phyloP scores from a whole-genome alignment of 2,797 vertebrate species.

The Hozukius guyotensis region DNA sequence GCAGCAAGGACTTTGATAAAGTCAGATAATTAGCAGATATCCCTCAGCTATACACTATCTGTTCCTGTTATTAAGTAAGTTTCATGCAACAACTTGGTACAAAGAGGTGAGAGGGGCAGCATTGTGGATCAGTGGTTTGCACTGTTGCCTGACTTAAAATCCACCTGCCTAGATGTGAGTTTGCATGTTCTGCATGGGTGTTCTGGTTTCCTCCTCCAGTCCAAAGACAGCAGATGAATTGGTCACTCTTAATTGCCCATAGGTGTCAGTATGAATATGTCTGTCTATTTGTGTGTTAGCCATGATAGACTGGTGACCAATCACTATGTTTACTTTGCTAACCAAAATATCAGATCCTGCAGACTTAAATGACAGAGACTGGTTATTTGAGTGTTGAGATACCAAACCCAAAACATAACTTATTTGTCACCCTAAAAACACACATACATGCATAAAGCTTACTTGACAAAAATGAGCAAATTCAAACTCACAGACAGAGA shows the following conservation, averaged over 20 bases:
- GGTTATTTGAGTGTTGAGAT: neutral
- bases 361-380: neutral
- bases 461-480: neutral
- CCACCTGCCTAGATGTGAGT: neutral
- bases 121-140: neutral
- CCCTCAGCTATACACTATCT: neutral
- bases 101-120: neutral
- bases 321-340: neutral
- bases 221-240: neutral
- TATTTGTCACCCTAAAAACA: neutral
- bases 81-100: neutral
- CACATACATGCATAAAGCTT: neutral
- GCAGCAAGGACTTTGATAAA: constrained; percentile 1
- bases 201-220: neutral
- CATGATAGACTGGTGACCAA: neutral
- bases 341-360: neutral
- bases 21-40: neutral
- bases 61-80: neutral
- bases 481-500: neutral
- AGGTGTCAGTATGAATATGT: too few relatives aligned
- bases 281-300: neutral
- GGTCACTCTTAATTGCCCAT: neutral
- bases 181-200: neutral
- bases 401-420: neutral
- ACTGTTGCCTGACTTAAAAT: neutral